phyloP scores from a whole-genome alignment of 2,113 vertebrate genomes.

The Patagioenas fasciata region DNA sequence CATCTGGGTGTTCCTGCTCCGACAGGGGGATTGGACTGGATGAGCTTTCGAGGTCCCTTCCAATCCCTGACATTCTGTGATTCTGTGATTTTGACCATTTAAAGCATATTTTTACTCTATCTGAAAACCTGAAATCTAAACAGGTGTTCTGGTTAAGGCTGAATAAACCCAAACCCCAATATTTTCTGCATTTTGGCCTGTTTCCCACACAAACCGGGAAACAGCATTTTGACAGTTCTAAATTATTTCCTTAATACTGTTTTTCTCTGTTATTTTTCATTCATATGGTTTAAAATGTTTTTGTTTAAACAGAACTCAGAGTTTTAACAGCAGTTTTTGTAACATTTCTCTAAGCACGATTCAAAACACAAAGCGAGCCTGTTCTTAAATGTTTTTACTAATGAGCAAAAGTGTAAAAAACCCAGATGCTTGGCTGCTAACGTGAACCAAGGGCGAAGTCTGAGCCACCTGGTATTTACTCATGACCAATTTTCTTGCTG shows the following conservation, averaged over 20 bases:
- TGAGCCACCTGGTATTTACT: conserved; percentile 3
- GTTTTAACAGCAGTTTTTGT: neutral
- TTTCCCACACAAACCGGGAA: neutral
- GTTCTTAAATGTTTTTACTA: neutral
- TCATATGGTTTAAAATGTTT: neutral
- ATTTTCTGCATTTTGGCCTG: neutral
- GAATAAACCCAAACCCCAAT: neutral
- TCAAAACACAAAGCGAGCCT: neutral
- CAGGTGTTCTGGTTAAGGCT: neutral
- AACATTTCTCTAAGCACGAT: neutral
- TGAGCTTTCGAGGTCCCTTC: too few relatives aligned
- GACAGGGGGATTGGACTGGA: too few relatives aligned
- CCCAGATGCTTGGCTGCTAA: neutral
- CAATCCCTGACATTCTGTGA: too few relatives aligned
- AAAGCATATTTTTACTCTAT: neutral
- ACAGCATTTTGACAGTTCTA: neutral
- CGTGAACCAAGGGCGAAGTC: neutral
- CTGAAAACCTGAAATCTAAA: conserved; percentile 4
- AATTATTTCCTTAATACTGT: neutral
- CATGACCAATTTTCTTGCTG: neutral
- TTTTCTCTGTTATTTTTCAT: neutral
- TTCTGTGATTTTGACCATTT: neutral
- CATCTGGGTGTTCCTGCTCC: too few relatives aligned
- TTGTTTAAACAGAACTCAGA: neutral
- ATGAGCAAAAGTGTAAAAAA: neutral